These are phyloP conservation scores for Sebastes cheni DNA, from an alignment of 2,797 vertebrate species.

Conservation along the genomic window DNA sequence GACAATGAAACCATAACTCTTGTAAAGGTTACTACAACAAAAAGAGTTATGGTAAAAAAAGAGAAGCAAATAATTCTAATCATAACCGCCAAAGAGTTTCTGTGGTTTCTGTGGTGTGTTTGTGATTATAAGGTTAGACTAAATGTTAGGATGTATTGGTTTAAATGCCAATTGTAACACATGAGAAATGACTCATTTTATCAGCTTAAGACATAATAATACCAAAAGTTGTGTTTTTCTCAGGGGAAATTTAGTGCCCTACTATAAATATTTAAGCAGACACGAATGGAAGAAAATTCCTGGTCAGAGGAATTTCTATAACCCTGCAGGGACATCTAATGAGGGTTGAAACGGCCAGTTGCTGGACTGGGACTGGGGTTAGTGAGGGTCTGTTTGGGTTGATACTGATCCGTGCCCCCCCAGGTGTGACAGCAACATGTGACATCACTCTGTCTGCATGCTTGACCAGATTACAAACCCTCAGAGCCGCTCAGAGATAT, in stretches of 20 bases:
- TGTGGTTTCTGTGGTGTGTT: not conserved
- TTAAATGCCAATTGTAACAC: not conserved
- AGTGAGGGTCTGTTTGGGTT: constrained; percentile 63
- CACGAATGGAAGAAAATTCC: not conserved
- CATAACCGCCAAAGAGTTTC: constrained; percentile 11
- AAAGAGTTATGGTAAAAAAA: constrained; percentile 23
- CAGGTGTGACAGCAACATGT: constrained; percentile 66
- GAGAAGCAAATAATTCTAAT: constrained; percentile 29
- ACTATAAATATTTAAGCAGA: constrained; percentile 11
- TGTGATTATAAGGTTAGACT: not conserved
- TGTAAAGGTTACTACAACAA: not conserved
- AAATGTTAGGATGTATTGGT: not conserved
- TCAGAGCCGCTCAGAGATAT: constrained; percentile 54
- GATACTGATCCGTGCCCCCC: constrained; percentile 56
- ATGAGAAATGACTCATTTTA: not conserved
- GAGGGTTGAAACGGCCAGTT: not conserved
- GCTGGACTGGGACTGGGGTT: constrained; percentile 32
- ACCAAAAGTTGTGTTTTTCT: not conserved
- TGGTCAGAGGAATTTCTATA: constrained; percentile 20
- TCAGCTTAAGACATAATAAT: not conserved
- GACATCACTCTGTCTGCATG: constrained; percentile 69
- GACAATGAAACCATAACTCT: constrained; percentile 17
- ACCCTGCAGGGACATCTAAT: not conserved
- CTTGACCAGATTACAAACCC: constrained; percentile 61
- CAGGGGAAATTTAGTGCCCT: not conserved